phyloP scores from a whole-genome alignment of 1,140 invertebrate species.

The Aplysia californica region DNA sequence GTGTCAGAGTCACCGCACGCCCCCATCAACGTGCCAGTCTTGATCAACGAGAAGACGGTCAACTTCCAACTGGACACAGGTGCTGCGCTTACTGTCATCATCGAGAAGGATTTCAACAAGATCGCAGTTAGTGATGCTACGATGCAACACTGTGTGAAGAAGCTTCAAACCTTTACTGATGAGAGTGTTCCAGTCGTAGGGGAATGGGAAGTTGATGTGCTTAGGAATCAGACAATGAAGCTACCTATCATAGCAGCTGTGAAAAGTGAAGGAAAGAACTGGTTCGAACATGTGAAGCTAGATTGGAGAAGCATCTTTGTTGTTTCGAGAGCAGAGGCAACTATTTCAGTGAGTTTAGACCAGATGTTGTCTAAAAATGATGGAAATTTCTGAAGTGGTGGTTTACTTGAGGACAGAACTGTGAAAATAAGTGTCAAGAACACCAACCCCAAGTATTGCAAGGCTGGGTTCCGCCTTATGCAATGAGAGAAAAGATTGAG shows the following conservation, averaged over 20 bases:
- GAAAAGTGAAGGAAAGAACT: neutral
- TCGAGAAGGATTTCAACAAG: neutral
- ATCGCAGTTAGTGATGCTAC: neutral
- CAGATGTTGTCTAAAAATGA: no score
- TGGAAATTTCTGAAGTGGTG: neutral
- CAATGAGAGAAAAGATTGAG: slow-evolving; percentile 62
- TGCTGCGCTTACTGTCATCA: neutral
- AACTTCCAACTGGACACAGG: neutral
- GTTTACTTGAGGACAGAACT: neutral
- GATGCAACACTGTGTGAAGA: neutral
- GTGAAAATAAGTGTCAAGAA: neutral
- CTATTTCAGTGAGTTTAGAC: no score
- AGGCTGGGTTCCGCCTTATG: slow-evolving; percentile 58
- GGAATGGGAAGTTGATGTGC: neutral
- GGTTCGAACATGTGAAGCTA: neutral
- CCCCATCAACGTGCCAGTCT: neutral
- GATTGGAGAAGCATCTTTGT: neutral
- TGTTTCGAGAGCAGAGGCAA: no score
- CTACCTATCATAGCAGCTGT: neutral
- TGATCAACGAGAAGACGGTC: neutral
- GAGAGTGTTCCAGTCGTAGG: neutral
- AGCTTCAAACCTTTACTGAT: neutral
- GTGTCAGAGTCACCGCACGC: neutral
- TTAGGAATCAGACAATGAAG: neutral
- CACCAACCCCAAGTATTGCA: slow-evolving; percentile 26